A percentile compares a stretch with the other conserved stretches of the same genome.
These are phyloP conservation scores for Drosophila kanekoi DNA, from an alignment of 2,888 invertebrate species.

Conservation along the genomic window DNA sequence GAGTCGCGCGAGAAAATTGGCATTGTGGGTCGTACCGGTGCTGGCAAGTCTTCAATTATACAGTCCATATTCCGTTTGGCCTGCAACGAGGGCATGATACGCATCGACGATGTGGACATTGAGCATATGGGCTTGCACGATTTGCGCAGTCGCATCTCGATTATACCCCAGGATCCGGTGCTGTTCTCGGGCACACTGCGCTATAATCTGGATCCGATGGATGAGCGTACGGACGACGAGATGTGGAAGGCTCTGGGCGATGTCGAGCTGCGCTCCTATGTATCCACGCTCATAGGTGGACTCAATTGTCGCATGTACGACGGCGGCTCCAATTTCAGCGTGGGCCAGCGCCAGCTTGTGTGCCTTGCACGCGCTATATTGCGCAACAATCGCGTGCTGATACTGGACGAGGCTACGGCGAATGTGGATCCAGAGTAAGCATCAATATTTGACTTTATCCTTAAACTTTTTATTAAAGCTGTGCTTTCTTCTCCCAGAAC, in stretches of 20 bases:
- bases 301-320: slow-evolving; percentile 89
- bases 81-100: slow-evolving; percentile 90
- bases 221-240: slow-evolving; percentile 89
- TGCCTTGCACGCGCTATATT: slow-evolving; percentile 95
- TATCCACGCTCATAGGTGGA: slow-evolving; percentile 87
- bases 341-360: slow-evolving; percentile 94
- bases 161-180: slow-evolving; percentile 97
- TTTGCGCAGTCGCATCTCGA: slow-evolving; percentile 92
- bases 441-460: not conserved
- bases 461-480: not conserved
- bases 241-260: slow-evolving; percentile 92
- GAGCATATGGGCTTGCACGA: slow-evolving; percentile 91
- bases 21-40: slow-evolving; percentile 95
- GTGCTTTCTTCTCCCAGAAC: slow-evolving; percentile 86
- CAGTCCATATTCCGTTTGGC: slow-evolving; percentile 94
- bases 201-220: slow-evolving; percentile 94
- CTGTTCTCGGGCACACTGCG: slow-evolving; percentile 93
- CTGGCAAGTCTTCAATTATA: slow-evolving; percentile 94
- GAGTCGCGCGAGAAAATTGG: slow-evolving; percentile 88
- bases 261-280: slow-evolving; percentile 90
- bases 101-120: slow-evolving; percentile 91
- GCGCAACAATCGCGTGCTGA: slow-evolving; percentile 91
- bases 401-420: slow-evolving; percentile 96
- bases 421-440: slow-evolving; percentile 94
- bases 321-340: slow-evolving; percentile 93